Evolutionary conservation across 2,888 invertebrate species (phyloP).

Genomic region (Marronus borbonicus): DNA sequence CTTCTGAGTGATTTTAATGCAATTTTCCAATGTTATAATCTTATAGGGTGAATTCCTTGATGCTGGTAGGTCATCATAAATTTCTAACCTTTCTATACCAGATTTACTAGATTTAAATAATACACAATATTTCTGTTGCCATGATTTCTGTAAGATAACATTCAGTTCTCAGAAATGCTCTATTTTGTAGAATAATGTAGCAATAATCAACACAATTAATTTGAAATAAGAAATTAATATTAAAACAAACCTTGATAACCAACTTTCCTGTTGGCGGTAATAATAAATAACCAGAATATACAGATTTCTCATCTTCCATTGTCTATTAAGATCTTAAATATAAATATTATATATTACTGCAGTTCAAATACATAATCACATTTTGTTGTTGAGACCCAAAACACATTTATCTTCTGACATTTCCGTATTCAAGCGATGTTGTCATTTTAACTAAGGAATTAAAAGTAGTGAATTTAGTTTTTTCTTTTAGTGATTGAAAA

Average conservation of each 20-base stretch:
- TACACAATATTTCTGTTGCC: conserved; percentile 85
- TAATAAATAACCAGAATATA: conserved; percentile 83
- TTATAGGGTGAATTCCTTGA: conserved; percentile 76
- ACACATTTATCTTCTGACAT: conserved; percentile 53
- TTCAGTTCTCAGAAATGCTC: conserved; percentile 47
- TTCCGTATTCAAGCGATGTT: conserved; percentile 50
- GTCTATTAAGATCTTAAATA: background rate
- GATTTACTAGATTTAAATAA: conserved; percentile 87
- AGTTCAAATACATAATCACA: conserved; percentile 33
- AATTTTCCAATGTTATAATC: conserved; percentile 89
- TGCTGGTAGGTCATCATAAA: conserved; percentile 81
- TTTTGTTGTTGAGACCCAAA: conserved; percentile 32
- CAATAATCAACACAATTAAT: background rate
- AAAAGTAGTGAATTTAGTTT: background rate
- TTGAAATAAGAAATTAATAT: conserved; percentile 10
- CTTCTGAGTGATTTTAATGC: conserved; percentile 85
- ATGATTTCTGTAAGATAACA: conserved; percentile 81
- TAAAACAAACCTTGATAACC: conserved; percentile 74
- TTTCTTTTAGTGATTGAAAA: too few relatives aligned
- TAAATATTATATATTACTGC: conserved; percentile 18
- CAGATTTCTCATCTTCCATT: conserved; percentile 84
- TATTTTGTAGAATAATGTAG: too few relatives aligned
- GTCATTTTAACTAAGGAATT: conserved; percentile 20
- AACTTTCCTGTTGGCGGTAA: conserved; percentile 86
- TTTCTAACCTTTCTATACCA: conserved; percentile 89